Base-by-base conservation (phyloP, 2,888 invertebrate species). In the Odontothrips loti region DNA sequence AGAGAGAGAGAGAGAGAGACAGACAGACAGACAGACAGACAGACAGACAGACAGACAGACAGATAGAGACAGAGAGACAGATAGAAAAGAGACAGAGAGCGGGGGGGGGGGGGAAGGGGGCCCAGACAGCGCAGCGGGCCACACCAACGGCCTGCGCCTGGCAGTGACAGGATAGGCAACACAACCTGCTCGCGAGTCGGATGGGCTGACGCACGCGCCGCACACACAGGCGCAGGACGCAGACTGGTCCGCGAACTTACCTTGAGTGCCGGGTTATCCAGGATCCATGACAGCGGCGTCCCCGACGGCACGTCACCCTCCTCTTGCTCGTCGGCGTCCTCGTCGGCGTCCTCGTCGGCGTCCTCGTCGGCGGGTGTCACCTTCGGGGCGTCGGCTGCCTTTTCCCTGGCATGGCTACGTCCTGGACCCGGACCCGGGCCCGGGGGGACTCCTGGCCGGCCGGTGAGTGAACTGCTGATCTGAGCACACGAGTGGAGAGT, bases 221-320 rank as follows among this genome's bases (percentile, higher is more conserved):
- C 68, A 23, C 68, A 23, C 4, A 11, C 68, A 43, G 34, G 34
- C 34, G 34, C 34, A 43, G 34, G 6, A 6, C 34, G n/a, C 58
- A 15, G 15, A 10, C 12, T 51, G 34, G 34, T 43, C 3, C 34
- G 51, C 2, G 51, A 51, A 51, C 51, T 78, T 23, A 83, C 83
- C 81, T 83, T 82, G 17, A 81, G 27, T 20, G 91, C 90, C 47
- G 91, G 89, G 85, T 92, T 93, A 80, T 91, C 90, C 15, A 92
- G 86, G 80, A 94, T 90, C 91, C 93, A 93, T 83, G 90, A 89
- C 51, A 91, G 85, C 0, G 91, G 91, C 11, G 88, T 87, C 34
- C 88, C 89, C 12, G 81, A 82, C 9, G 83, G 83, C 9, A 82
- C 82, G n/a, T 82, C 82, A 12, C 81, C 80, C 47, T 83, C 81